These are phyloP conservation scores for Cataglyphis altisquamis DNA, from an alignment of 2,888 invertebrate species.

Conservation along the genomic window DNA sequence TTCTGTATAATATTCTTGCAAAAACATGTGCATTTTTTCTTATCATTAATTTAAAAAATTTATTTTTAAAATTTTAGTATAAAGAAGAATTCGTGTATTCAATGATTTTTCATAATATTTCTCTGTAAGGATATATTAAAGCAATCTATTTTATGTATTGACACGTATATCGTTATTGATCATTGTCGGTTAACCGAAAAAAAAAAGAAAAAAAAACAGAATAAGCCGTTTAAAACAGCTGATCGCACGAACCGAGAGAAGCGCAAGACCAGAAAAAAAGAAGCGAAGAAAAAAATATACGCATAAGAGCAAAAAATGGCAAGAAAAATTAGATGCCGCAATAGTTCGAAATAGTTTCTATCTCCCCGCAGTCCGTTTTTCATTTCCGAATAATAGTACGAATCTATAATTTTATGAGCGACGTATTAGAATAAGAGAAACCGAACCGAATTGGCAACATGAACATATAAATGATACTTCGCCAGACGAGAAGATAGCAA, in stretches of 20 bases:
- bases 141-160: constrained; percentile 20
- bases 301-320: constrained; percentile 41
- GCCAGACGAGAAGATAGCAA: neutral
- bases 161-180: constrained; percentile 36
- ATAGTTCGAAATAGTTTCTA: constrained; percentile 55
- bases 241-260: constrained; percentile 37
- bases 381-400: constrained; percentile 20
- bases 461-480: constrained; percentile 17
- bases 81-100: neutral
- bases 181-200: constrained; percentile 29
- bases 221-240: constrained; percentile 60
- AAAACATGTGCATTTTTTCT: neutral
- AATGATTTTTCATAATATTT: constrained; percentile 31
- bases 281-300: constrained; percentile 15
- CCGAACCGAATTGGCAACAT: constrained; percentile 2
- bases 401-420: constrained; percentile 40
- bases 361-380: constrained; percentile 2
- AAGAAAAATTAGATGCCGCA: constrained; percentile 12
- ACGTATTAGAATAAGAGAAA: neutral
- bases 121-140: constrained; percentile 20
- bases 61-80: neutral
- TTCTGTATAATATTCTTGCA: neutral
- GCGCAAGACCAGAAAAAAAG: neutral
- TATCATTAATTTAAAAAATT: neutral
- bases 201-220: constrained; percentile 1